Evolutionary conservation across 2,888 invertebrate genomes (phyloP).

Genomic region (Plebejus anna): DNA sequence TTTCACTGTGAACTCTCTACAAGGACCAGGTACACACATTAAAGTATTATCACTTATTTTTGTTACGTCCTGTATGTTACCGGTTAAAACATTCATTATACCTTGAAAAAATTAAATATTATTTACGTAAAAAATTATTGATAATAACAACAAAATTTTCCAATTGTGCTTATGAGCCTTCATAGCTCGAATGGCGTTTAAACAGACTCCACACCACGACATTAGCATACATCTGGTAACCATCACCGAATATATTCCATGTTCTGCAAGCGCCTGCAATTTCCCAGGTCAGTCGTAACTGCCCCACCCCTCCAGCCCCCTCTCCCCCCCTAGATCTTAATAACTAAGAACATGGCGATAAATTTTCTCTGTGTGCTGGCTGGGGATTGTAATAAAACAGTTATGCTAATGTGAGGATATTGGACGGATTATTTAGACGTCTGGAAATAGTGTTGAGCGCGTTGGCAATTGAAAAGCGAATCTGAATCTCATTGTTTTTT

Average conservation of each 20-base stretch:
- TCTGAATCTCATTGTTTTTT: neutral
- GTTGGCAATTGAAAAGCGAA: neutral
- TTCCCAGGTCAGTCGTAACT: slow-evolving; percentile 31
- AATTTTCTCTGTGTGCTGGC: slow-evolving; percentile 20
- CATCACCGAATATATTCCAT: slow-evolving; percentile 7
- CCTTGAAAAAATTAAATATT: too few species aligned
- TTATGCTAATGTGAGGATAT: slow-evolving; percentile 6
- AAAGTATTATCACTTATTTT: too few species aligned
- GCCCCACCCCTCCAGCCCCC: neutral
- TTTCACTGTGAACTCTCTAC: too few species aligned
- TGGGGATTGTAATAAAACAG: slow-evolving; percentile 5
- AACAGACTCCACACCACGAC: neutral
- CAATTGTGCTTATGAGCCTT: neutral
- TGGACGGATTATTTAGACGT: neutral
- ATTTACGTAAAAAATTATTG: too few species aligned
- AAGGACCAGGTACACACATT: too few species aligned
- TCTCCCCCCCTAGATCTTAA: slow-evolving; percentile 9
- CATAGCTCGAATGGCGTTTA: neutral
- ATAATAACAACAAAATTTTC: too few species aligned
- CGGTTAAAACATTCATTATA: too few species aligned
- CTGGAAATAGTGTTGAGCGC: neutral
- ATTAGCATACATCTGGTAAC: neutral
- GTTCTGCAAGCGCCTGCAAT: slow-evolving; percentile 19
- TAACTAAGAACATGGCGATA: slow-evolving; percentile 31
- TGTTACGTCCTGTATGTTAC: too few species aligned